Conservation (phyloP, 2,113 vertebrate genomes). For the Labrus mixtus region DNA sequence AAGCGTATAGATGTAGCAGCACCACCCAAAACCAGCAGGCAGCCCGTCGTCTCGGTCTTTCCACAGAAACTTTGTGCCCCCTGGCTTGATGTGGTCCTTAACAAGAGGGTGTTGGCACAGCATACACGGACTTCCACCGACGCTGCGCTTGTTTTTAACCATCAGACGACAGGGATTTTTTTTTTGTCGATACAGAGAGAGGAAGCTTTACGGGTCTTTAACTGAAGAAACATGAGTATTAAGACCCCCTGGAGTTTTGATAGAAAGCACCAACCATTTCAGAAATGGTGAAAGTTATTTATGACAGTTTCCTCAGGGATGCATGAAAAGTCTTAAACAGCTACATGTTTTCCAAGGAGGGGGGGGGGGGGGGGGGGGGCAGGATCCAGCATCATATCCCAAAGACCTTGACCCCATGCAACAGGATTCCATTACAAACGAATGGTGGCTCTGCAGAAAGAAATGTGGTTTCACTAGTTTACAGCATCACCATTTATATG, state of each 20-base stretch:
- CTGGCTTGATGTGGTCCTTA: slow-evolving; percentile 55
- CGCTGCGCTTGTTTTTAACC: slow-evolving; percentile 43
- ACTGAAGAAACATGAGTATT: background rate
- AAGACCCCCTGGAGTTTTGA: background rate
- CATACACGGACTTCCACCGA: slow-evolving; percentile 16
- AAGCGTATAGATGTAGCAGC: slow-evolving; percentile 47
- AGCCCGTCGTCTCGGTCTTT: slow-evolving; percentile 47
- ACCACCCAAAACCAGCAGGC: slow-evolving; percentile 74
- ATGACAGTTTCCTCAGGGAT: background rate
- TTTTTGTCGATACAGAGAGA: slow-evolving; percentile 4
- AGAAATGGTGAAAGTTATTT: background rate
- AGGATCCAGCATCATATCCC: background rate
- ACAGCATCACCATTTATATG: slow-evolving; percentile 22
- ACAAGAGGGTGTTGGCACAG: slow-evolving; percentile 46
- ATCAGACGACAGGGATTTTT: slow-evolving; percentile 20
- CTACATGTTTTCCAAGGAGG: background rate
- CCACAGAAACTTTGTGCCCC: slow-evolving; percentile 35
- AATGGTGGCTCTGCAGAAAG: slow-evolving; percentile 30
- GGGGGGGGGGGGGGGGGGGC: background rate
- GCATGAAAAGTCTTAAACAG: slow-evolving; percentile 4
- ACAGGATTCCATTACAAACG: slow-evolving; percentile 33
- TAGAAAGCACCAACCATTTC: background rate
- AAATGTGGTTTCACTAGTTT: slow-evolving; percentile 54
- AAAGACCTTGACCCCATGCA: slow-evolving; percentile 36
- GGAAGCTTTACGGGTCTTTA: slow-evolving; percentile 16